Percentiles rank a stretch among this genome's conserved stretches.
Evolutionary conservation across 2,888 invertebrate genomes (phyloP).

Genomic region (Lasioglossum pauxillum): DNA sequence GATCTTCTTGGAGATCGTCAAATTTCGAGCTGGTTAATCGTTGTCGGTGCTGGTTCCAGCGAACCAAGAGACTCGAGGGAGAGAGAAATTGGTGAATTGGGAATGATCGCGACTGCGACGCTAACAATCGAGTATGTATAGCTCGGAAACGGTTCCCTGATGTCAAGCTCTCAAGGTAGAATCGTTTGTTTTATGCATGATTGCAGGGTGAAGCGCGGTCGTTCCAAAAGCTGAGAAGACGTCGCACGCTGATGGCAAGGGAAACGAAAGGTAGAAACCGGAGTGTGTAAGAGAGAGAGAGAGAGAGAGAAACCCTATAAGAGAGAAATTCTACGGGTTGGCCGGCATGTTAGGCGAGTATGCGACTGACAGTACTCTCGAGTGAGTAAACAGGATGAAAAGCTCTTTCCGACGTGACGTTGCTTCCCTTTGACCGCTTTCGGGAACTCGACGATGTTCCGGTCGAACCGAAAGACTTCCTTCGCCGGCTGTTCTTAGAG

Average conservation of each 20-base stretch:
- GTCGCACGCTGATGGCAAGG: conserved; percentile 34
- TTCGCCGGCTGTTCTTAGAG: not conserved
- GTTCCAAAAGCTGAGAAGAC: conserved; percentile 49
- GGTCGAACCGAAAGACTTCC: conserved; percentile 32
- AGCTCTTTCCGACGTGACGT: conserved; percentile 53
- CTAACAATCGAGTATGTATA: not conserved
- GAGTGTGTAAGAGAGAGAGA: conserved; percentile 12
- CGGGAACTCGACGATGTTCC: conserved; percentile 32
- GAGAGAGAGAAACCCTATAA: not conserved
- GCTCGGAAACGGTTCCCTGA: conserved; percentile 23
- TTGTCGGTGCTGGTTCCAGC: not conserved
- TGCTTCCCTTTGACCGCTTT: conserved; percentile 67
- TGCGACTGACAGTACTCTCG: conserved; percentile 60
- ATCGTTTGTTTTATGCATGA: conserved; percentile 72
- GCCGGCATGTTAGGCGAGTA: conserved; percentile 38
- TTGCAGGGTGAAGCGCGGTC: conserved; percentile 58
- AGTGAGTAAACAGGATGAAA: conserved; percentile 61
- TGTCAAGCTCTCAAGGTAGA: conserved; percentile 25
- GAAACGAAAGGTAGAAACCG: conserved; percentile 17
- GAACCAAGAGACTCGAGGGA: not conserved
- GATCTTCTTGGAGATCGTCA: not conserved
- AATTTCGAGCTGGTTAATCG: not conserved
- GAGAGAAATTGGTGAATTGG: not conserved
- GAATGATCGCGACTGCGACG: not conserved
- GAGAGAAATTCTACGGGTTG: conserved; percentile 17